Base-by-base conservation (phyloP, 2,113 vertebrate genomes). In the Australoheros scitulus region DNA sequence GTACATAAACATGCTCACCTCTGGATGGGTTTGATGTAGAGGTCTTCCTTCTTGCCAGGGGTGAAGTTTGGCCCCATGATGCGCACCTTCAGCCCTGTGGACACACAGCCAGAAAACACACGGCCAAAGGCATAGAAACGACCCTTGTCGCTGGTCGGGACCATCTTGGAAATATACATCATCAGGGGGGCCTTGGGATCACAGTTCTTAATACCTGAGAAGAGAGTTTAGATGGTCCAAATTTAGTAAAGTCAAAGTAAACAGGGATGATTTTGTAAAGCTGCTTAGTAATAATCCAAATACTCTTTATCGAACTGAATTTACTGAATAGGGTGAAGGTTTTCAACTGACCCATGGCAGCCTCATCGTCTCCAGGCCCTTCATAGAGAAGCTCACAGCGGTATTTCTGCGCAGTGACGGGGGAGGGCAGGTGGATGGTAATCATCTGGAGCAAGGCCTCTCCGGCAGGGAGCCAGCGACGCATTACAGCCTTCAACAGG, bases 91-190 rank as follows among this genome's bases (percentile, higher is more conserved):
- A 97, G 93, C 76, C 98, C 98, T 5, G 97, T 98, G 1, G 97
- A 97, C 18, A 98, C 97, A 3, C 96, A 93, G 79, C 98, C 97
- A 22, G 98, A 99, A 91, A 99, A 99, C 38, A 99, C 98, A 0
- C 97, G 97, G 2, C 98, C 98, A 0, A 99, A 99, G 68, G 98
- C 98, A 0, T 99, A 99, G 93, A 99, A 99, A 24, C 98, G 97
- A 57, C 98, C 98, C 82, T 99, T 99, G 93, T 99, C 98, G 0
- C 93, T 95, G 10, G 98, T 99, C 22, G 98, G 98, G 88, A 99
- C 98, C 98, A 99, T 99, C 93, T 99, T 99, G 57, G 98, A 99
- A 90, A 99, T 98, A 93, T 99, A 99, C 98, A 99, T 99, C 94
- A 99, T 97, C 24, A 99, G 93, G 6, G 97, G 98, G 9, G 95